Percentiles rank a stretch among this genome's conserved stretches.
Evolutionary conservation across 2,888 invertebrate species (phyloP).

Genomic region (Pristionchus maxplancki): DNA sequence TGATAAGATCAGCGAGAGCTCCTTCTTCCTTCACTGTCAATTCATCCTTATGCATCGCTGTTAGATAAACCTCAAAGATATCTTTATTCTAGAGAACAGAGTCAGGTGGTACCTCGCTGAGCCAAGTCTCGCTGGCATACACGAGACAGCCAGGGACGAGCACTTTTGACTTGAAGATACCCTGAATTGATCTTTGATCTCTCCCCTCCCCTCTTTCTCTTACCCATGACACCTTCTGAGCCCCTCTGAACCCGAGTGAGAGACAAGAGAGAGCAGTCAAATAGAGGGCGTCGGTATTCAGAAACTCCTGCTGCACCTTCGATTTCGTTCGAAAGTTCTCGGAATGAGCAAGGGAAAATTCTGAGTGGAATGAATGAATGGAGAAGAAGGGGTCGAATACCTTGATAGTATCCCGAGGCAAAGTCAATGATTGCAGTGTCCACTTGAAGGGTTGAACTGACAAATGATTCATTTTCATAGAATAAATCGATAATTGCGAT

Average conservation of each 20-base stretch:
- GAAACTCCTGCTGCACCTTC: slow-evolving; percentile 66
- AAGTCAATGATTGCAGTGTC: slow-evolving; percentile 68
- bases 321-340: slow-evolving; percentile 65
- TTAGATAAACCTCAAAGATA: slow-evolving; percentile 10
- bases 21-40: slow-evolving; percentile 36
- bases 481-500: slow-evolving; percentile 50
- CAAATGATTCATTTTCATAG: neutral
- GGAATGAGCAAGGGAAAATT: slow-evolving; percentile 66
- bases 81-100: too few species aligned
- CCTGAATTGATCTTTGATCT: slow-evolving; percentile 47
- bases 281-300: slow-evolving; percentile 73
- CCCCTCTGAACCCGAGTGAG: slow-evolving; percentile 55
- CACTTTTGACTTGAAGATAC: slow-evolving; percentile 62
- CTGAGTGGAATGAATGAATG: slow-evolving; percentile 53
- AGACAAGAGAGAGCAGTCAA: slow-evolving; percentile 68
- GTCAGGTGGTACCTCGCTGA: slow-evolving; percentile 86
- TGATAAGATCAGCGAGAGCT: slow-evolving; percentile 16
- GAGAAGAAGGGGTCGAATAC: slow-evolving; percentile 42
- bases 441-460: slow-evolving; percentile 52
- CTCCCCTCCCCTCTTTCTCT: neutral
- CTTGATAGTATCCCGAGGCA: slow-evolving; percentile 63
- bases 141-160: slow-evolving; percentile 86
- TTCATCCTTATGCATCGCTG: neutral
- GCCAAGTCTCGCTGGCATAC: slow-evolving; percentile 93
- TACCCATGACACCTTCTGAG: slow-evolving; percentile 54